phyloP scores from a whole-genome alignment of 2,888 invertebrate species.

The Molanna angustata region DNA sequence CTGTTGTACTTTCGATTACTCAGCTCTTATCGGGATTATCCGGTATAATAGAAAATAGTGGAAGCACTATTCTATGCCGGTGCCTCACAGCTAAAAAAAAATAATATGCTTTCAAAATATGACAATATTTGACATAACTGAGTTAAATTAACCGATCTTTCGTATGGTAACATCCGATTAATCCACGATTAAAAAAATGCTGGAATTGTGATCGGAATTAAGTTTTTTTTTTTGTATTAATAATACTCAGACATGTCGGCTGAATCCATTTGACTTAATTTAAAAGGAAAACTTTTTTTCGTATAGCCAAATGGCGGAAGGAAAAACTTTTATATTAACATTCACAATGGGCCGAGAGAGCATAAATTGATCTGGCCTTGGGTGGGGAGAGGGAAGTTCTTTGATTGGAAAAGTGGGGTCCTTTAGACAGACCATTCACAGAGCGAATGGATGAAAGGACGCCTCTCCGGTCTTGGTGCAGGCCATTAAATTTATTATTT shows the following conservation, averaged over 20 bases:
- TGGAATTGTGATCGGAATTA: constrained; percentile 13
- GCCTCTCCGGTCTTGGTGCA: constrained; percentile 21
- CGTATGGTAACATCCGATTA: no score
- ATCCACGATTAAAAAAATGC: no score
- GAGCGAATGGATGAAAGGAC: constrained; percentile 25
- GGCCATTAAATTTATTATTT: constrained; percentile 32
- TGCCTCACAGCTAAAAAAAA: no score
- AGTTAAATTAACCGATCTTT: no score
- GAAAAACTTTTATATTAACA: constrained; percentile 33
- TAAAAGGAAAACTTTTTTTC: constrained; percentile 26
- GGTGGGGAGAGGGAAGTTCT: constrained; percentile 27
- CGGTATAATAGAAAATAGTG: no score
- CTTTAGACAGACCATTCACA: constrained; percentile 28
- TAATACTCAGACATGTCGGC: constrained; percentile 18
- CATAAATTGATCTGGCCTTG: constrained; percentile 31
- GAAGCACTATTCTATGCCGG: no score
- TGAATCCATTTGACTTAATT: constrained; percentile 31
- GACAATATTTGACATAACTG: no score
- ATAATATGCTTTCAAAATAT: no score
- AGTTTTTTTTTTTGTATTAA: constrained; percentile 20
- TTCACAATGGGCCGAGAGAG: constrained; percentile 30
- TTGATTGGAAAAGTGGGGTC: constrained; percentile 34
- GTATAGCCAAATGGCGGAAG: constrained; percentile 20
- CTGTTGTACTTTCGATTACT: no score
- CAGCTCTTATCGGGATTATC: no score